phyloP scores from a whole-genome alignment of 2,113 vertebrate species.

The Regulus satrapa region DNA sequence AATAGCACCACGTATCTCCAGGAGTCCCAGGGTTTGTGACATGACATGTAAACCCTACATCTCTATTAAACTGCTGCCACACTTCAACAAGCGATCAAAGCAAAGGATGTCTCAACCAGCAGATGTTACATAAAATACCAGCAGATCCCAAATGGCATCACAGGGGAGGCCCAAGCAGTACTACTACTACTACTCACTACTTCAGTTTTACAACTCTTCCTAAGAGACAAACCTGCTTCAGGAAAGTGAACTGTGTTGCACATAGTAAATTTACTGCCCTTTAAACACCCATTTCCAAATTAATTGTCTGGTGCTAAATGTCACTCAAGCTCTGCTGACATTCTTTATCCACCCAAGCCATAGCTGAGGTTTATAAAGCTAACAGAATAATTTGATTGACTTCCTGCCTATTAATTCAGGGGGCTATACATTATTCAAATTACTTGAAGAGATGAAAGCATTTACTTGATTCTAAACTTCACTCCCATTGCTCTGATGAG shows the following conservation, averaged over 20 bases:
- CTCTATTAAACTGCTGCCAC: background rate
- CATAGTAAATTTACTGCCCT: background rate
- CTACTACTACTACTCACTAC: background rate
- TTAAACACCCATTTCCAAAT: slow-evolving; percentile 30
- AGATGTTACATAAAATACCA: background rate
- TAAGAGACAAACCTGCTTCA: background rate
- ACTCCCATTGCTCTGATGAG: slow-evolving; percentile 2
- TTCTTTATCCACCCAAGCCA: slow-evolving; percentile 39
- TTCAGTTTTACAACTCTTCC: background rate
- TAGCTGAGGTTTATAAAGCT: slow-evolving; percentile 43
- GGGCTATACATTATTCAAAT: slow-evolving; percentile 58
- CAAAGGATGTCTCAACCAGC: background rate
- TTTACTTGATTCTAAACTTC: slow-evolving; percentile 23
- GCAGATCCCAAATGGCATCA: background rate
- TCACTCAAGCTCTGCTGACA: slow-evolving; percentile 12
- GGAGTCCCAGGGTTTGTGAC: background rate
- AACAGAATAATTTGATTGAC: slow-evolving; percentile 54
- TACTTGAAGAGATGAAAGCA: slow-evolving; percentile 35
- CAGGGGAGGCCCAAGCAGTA: background rate
- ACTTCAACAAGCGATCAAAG: background rate
- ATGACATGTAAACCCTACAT: background rate
- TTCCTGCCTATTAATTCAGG: slow-evolving; percentile 57
- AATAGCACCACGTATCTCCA: background rate
- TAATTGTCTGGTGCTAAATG: slow-evolving; percentile 24
- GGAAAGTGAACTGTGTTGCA: background rate